Base-by-base conservation (phyloP, 2,797 vertebrate species). In the Brachyrhaphis roseni region DNA sequence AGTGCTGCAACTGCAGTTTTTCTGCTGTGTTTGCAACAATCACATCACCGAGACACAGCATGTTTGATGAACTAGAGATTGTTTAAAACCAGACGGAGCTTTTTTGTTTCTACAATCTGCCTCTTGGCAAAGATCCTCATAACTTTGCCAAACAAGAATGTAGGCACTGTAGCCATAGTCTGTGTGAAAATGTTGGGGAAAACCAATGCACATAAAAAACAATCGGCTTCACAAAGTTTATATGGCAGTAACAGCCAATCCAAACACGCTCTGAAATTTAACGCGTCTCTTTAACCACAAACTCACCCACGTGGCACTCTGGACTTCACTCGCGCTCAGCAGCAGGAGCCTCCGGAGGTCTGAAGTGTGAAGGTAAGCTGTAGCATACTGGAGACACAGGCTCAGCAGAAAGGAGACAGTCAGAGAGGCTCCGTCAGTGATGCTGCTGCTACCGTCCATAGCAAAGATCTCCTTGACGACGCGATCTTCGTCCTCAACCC, bases 281-380 rank as follows among this genome's bases (percentile, higher is more conserved):
- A 10, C 20, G 34, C 34, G 36, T 66, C 36, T 45, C 0, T 55
- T 41, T 68, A 0, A 49, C 7, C 18, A n/a, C 23, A 36, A 53
- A 94, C 96, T 95, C 81, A 97, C 96, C 96, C 95, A 95, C 77
- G 95, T 83, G n/a, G 85, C 83, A 2, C 80, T 92, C 88, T 97
- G 96, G 53, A 96, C 89, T 77, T 90, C 78, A 34, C 87, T 91
- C 39, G 96, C 95, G 4, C 94, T 91, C 2, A 91, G 92, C 76
- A 97, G 88, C 78, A 97, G 90, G 13, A 97, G 93, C 47, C 93
- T 89, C 43, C 96, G 94, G 28, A 96, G 91, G 76, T 95, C 93
- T 8, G 94, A 87, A 5, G 89, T 92, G 2, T 88, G 88, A 70
- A 94, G 94, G 75, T 84, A 76, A 1, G 86, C 81, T 5, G 95